Conservation (phyloP, 1,140 invertebrate species). For the Drosophila lacertosa region DNA sequence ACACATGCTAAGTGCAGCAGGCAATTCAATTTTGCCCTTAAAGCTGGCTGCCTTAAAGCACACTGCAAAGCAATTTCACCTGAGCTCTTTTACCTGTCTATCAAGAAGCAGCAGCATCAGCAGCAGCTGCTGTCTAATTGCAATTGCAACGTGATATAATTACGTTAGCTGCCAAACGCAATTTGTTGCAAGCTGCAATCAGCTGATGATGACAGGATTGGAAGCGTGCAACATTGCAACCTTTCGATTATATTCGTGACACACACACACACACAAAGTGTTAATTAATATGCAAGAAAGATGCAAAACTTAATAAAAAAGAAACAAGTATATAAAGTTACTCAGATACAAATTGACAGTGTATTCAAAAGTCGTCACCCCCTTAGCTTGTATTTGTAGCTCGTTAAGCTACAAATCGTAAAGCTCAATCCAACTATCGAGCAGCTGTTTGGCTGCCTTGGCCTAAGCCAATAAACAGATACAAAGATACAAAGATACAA, state of each 20-base stretch:
- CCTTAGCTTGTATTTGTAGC: no score
- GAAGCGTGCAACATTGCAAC: constrained; percentile 12
- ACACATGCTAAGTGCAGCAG: constrained; percentile 68
- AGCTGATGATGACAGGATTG: constrained; percentile 49
- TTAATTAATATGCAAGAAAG: constrained; percentile 26
- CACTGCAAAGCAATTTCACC: constrained; percentile 1
- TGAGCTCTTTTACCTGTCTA: no score
- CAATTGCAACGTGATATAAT: constrained; percentile 75
- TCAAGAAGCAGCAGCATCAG: not conserved
- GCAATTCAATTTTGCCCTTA: constrained; percentile 67
- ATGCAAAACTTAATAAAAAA: not conserved
- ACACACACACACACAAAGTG: no score
- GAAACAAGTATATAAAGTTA: not conserved
- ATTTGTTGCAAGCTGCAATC: constrained; percentile 71
- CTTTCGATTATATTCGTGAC: constrained; percentile 32
- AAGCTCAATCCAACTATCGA: no score
- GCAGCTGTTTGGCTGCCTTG: no score
- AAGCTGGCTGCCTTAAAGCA: constrained; percentile 10
- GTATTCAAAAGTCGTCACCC: no score
- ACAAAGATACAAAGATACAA: not conserved
- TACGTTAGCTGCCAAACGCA: constrained; percentile 63
- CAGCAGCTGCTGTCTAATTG: constrained; percentile 53
- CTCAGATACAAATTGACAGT: no score
- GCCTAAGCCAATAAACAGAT: not conserved
- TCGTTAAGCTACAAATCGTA: no score